Evolutionary conservation across 2,888 invertebrate species (phyloP).

Genomic region (Oligia fasciuncula): DNA sequence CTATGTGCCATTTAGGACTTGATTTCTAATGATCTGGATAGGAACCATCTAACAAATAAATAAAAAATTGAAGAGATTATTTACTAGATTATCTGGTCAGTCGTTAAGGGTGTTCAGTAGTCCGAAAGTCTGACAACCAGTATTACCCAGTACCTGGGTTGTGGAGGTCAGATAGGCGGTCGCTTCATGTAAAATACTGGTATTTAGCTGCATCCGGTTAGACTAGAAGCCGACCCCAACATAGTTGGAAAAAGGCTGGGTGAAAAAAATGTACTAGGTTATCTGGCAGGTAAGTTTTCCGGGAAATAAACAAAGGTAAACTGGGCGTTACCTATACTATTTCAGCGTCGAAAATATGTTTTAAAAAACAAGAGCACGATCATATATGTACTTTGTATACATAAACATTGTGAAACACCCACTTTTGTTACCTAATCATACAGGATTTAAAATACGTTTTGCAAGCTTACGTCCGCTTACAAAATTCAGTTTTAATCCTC

Average conservation of each 20-base stretch:
- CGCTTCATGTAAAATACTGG: too few species aligned
- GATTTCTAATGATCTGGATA: background rate
- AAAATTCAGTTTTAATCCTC: conserved; percentile 44
- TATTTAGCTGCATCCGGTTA: too few species aligned
- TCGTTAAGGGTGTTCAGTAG: too few species aligned
- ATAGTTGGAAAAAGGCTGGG: too few species aligned
- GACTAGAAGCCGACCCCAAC: too few species aligned
- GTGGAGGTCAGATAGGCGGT: too few species aligned
- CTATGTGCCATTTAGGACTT: too few species aligned
- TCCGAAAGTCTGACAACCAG: too few species aligned
- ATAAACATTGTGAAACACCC: background rate
- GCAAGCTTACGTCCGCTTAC: conserved; percentile 14
- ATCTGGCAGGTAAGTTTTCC: background rate
- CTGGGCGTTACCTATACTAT: background rate
- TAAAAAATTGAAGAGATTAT: background rate
- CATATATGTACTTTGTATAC: background rate
- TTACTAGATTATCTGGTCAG: background rate
- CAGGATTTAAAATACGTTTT: conserved; percentile 36
- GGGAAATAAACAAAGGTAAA: too few species aligned
- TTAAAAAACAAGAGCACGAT: background rate
- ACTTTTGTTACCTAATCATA: conserved; percentile 24
- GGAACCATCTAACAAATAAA: background rate
- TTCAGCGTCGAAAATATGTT: background rate
- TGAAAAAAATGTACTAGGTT: too few species aligned
- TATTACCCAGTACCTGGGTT: too few species aligned